Base-by-base conservation (phyloP, 1,140 invertebrate genomes). In the Monochamus saltuarius region DNA sequence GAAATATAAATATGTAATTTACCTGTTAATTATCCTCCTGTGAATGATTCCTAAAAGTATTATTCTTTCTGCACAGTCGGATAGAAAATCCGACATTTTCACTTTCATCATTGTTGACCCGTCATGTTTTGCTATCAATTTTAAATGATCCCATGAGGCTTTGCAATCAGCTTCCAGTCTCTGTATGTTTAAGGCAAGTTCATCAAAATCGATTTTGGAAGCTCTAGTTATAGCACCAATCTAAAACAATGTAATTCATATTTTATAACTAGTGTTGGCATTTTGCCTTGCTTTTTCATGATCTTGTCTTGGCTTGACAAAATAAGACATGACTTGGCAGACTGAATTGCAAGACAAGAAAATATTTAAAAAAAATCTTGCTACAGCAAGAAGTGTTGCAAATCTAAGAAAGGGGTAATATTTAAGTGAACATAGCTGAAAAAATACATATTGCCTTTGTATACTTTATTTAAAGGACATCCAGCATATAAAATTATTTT, bases 91-190 rank as follows among this genome's bases (percentile, higher is more conserved):
- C 3, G 92, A 94, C 79, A 98, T 91, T 84, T 94, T 95, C 37
- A 89, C 86, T 79, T 95, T 93, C 76, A 93, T 87, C 76, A 91
- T 89, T 42, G 89, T 89, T 0, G 90, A 90, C 17, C 91, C 90
- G 73, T 98, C 96, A 76, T 98, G 94, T 77, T 99, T 99, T 4
- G 92, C 89, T 59, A 99, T 95, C 29, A 92, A 84, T 80, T 97
- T 96, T 61, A 99, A 84, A 77, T 98, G 91, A 77, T 99, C 96
- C 92, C 95, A 99, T 0, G 94, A 97, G 9, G 91, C 87, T 77
- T 98, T 99, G 79, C 97, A 99, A 74, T 99, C 97, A 16, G 84
- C 82, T 79, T 99, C 96, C 71, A 99, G 83, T 73, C 91, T 91
- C 35, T 84, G 80, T 13, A 99, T 85, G 75, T 94, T 98, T 43